Evolutionary conservation across 2,888 invertebrate species (phyloP), one percentile per base, ranked within the genome.

Genomic region (Folsomia candida): DNA sequence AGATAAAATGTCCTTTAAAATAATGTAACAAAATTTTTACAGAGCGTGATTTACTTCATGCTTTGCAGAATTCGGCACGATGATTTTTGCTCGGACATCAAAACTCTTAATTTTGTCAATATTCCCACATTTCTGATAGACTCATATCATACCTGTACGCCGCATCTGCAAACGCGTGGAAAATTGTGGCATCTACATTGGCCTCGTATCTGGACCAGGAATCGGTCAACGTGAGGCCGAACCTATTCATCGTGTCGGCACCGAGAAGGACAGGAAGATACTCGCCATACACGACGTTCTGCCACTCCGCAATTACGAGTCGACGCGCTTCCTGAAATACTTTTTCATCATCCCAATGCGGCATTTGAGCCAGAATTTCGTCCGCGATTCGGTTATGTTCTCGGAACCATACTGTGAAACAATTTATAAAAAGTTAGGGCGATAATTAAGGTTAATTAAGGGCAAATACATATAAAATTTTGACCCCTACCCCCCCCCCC

Each of bases 351-450:
- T 65, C 25, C 72, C 72, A 72, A 37, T 66, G 29, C 1, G 47
- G 25, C 47, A 22, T 20, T 4, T 63, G 25, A 6, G 2, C 2
- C 47, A 2, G 28, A 6, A 79, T 26, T 26, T 37, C 20, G 25
- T 9, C 47, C 0, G 79, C 77, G 28, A 79, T 75, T 29, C 77
- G 9, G 26, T 59, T 59, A 18, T 59, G 59, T 24, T 59, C 59
- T 6, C 27, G 6, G 14, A 63, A 28, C 11, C 2, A 20, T 28
- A 63, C 29, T 63, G 26, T 2, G 14, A 67, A 18, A 58, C 0
- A 60, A n/a, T 22, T n/a, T n/a, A n/a, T n/a, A n/a, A n/a, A n/a
- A n/a, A n/a, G n/a, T n/a, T n/a, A n/a, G n/a, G n/a, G n/a, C n/a
- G n/a, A n/a, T n/a, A n/a, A n/a, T n/a, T n/a, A n/a, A n/a, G n/a